Evolutionary conservation across 1,140 invertebrate species (phyloP), one percentile per base, ranked within the genome.

Genomic region (Heliconius hermathena): DNA sequence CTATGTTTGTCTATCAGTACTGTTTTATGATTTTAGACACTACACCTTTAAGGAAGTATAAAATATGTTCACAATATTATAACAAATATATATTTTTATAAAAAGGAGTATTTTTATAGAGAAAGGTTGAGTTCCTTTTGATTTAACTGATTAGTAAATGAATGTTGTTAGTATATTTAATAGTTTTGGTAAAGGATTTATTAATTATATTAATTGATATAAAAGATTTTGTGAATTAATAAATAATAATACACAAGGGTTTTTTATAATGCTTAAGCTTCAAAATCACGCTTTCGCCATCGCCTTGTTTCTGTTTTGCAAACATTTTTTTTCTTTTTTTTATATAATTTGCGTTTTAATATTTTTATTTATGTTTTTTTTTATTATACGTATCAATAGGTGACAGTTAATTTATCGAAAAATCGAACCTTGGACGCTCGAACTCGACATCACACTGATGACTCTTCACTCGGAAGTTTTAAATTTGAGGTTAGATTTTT

Each of bases 401-500:
- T 93, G 18, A 91, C 91, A 73, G 85, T 93, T 82, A 91, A 95
- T 76, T 82, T 96, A 87, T 92, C 95, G 77, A 95, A 93, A 83
- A 95, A 94, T 84, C 92, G 94, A 79, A 90, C 90, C 74, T 88
- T 89, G 74, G 93, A 95, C 81, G 90, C 92, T 33, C 95, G 96
- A 81, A 95, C 93, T 77, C 95, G 96, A 76, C 96, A 96, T 83
- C 95, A 96, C 84, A 97, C 96, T 3, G 96, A 97, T 90, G 97
- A 97, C 84, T 96, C 96, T 77, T 96, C 96, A 77, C 92, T 97
- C 81, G 96, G 96, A 87, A 97, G 96, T 91, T 96, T 96, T 85
- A 97, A 96, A 90, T 96, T 96, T 88, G 96, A 97, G 95, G 96
- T 96, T 94, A 81, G 87, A 82, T 86, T 83, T 72, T 82, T 82